phyloP scores from a whole-genome alignment of 1,140 invertebrate species.

The Pseudomyrmex dendroicus region DNA sequence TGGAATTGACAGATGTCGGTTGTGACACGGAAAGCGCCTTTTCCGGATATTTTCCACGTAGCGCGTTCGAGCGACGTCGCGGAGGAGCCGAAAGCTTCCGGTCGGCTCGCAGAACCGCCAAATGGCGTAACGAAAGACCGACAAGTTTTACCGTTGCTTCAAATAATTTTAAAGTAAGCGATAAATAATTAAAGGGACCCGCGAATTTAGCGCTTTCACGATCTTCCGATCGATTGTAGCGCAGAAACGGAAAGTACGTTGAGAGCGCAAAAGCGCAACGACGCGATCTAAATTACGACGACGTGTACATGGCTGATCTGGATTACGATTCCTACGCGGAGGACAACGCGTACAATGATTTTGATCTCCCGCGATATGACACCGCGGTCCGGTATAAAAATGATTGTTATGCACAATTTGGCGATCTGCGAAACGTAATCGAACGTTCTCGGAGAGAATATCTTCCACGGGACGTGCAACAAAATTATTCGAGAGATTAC shows the following conservation, averaged over 20 bases:
- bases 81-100: slow-evolving; percentile 1
- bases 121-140: not conserved
- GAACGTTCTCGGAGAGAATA: not conserved
- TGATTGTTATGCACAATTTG: slow-evolving; percentile 8
- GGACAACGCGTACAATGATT: not conserved
- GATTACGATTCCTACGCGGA: slow-evolving; percentile 5
- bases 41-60: not conserved
- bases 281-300: not conserved
- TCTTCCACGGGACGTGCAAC: not conserved
- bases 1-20: slow-evolving; percentile 61
- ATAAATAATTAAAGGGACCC: not conserved
- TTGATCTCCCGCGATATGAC: not conserved
- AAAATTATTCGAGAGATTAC: not conserved
- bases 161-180: slow-evolving; percentile 5
- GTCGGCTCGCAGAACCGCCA: slow-evolving; percentile 4
- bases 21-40: slow-evolving; percentile 57
- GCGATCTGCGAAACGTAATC: not conserved
- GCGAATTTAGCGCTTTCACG: not conserved
- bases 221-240: not conserved
- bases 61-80: slow-evolving; percentile 8
- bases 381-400: not conserved
- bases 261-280: not conserved
- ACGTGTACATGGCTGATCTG: not conserved
- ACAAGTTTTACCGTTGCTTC: not conserved
- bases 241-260: not conserved